phyloP scores from a whole-genome alignment of 2,888 invertebrate genomes.

The Erpobdella octoculata region DNA sequence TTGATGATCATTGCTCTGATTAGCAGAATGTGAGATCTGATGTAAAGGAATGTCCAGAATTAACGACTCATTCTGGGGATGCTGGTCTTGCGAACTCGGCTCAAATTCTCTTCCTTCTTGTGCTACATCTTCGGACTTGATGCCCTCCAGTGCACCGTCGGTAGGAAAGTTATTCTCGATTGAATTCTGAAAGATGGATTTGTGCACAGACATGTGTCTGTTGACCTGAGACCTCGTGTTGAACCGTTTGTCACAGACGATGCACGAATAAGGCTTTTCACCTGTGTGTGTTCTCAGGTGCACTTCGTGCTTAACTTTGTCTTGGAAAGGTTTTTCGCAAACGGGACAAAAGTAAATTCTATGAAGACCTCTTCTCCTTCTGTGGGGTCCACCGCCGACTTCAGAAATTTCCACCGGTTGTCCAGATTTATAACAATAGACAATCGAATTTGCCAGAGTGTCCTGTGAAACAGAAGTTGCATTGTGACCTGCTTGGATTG shows the following conservation, averaged over 20 bases:
- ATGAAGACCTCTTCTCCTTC: conserved; percentile 18
- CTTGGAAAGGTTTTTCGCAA: conserved; percentile 23
- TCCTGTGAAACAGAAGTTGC: conserved; percentile 1
- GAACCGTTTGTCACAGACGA: conserved; percentile 31
- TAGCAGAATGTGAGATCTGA: too few species aligned
- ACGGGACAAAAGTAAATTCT: conserved; percentile 25
- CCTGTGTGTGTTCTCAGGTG: conserved; percentile 30
- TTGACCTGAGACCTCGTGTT: conserved; percentile 27
- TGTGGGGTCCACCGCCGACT: neutral
- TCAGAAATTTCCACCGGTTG: conserved; percentile 21
- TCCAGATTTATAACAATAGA: conserved; percentile 24
- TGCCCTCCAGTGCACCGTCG: conserved; percentile 1
- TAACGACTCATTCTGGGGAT: conserved; percentile 4
- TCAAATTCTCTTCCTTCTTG: neutral
- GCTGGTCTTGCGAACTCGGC: neutral
- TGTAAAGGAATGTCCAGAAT: neutral
- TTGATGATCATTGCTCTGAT: neutral
- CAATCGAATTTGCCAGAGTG: conserved; percentile 18
- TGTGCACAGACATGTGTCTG: conserved; percentile 27
- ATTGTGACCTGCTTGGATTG: conserved; percentile 1
- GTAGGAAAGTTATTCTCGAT: neutral
- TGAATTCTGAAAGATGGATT: conserved; percentile 15
- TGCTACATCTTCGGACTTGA: conserved; percentile 19
- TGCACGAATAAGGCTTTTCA: conserved; percentile 29
- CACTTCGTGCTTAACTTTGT: conserved; percentile 25